phyloP scores from a whole-genome alignment of 2,113 vertebrate species.

The Neodontobutis hainanensis region DNA sequence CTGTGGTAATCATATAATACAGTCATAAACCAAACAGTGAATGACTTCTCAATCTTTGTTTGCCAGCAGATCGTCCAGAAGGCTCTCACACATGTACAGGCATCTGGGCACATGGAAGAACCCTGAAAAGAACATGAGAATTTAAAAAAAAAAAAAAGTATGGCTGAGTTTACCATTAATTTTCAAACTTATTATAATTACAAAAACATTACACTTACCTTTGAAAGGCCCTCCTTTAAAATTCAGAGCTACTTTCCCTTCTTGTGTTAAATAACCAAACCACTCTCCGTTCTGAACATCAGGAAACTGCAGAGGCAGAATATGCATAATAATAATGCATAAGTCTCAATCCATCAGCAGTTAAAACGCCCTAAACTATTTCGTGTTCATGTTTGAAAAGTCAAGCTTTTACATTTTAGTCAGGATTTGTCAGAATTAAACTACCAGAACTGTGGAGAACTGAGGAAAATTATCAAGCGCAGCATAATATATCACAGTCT shows the following conservation, averaged over 20 bases:
- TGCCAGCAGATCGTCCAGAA: constrained; percentile 64
- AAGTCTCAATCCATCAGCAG: too few species aligned
- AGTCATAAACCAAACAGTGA: too few species aligned
- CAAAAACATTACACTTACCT: constrained; percentile 74
- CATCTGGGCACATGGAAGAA: constrained; percentile 73
- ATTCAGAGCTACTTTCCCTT: constrained; percentile 83
- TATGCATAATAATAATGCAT: not conserved
- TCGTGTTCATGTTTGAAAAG: too few species aligned
- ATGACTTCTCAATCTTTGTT: not conserved
- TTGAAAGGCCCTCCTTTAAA: constrained; percentile 92
- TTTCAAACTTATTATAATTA: not conserved
- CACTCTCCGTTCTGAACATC: constrained; percentile 83
- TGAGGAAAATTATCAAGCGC: too few species aligned
- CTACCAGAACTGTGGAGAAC: too few species aligned
- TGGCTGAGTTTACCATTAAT: not conserved
- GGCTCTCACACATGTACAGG: constrained; percentile 69
- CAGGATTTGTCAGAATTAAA: too few species aligned
- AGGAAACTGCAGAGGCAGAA: constrained; percentile 77
- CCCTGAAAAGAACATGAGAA: constrained; percentile 36
- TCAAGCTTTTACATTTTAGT: too few species aligned
- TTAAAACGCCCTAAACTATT: too few species aligned
- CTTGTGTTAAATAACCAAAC: constrained; percentile 87
- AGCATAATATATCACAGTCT: too few species aligned
- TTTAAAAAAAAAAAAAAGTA: not conserved
- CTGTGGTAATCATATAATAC: too few species aligned